Base-by-base conservation (phyloP, 2,113 vertebrate species). In the Fukomys damarensis region DNA sequence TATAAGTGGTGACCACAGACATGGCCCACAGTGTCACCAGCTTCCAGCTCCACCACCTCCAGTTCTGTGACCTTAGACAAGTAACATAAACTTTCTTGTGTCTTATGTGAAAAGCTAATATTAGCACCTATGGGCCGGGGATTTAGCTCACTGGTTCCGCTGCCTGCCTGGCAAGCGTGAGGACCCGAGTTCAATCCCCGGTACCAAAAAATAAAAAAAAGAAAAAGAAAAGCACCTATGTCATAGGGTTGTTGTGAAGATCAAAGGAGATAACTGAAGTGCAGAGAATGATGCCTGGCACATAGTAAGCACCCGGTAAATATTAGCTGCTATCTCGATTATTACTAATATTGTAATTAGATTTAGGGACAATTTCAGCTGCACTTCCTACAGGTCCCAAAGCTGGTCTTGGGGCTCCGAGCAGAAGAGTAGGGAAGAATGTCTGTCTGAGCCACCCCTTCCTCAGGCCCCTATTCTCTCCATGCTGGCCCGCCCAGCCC, bases 401-500 rank as follows among this genome's bases (percentile, higher is more conserved):
- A 95, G 54, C 83, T 74, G 16, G 38, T 89, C 24, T 30, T 46
- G n/a, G 87, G 54, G 38, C 84, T 92, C 63, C 32, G 94, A 91
- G 89, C 81, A 80, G 66, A 97, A 72, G 61, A 63, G 7, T 93
- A 87, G 95, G 93, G 49, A 90, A 96, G 68, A 93, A 77, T 7
- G 1, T 94, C 86, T 14, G 0, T 93, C 89, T 58, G 22, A 85
- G 30, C 83, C 7, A 12, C 58, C 92, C 46, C 82, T 85, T 94
- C 26, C 61, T 74, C 56, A 86, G 88, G 82, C 88, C 95, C 92
- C 97, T 76, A 49, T 95, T 95, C 87, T 94, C 82, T 95, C 92
- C 32, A 35, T 90, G 81, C 91, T 63, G 65, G 96, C 92, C 94
- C 63, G 65, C 97, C 96, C 90, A 91, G 88, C 80, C 96, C 95